Evolutionary conservation across 2,113 vertebrate species (phyloP).

Genomic region (Paedocypris sp.): DNA sequence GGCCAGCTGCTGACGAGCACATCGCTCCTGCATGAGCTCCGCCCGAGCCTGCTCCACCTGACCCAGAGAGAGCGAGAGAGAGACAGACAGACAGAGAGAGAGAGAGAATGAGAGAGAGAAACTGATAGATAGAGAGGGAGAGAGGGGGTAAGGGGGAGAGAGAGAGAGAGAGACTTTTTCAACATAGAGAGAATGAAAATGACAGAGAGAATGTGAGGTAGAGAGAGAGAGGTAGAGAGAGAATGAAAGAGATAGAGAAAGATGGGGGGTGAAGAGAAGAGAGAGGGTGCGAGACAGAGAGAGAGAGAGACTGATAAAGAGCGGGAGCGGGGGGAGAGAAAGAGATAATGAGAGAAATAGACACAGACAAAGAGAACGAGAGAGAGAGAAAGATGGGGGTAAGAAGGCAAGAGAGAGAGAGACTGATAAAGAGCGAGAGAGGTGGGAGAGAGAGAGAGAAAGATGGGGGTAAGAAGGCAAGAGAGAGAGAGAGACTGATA

Average conservation of each 20-base stretch:
- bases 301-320: too few relatives aligned
- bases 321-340: too few relatives aligned
- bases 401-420: constrained; percentile 16
- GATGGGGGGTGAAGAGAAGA: too few relatives aligned
- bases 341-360: constrained; percentile 10
- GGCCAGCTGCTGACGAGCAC: constrained; percentile 77
- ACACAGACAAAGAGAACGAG: constrained; percentile 1
- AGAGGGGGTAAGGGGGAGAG: too few relatives aligned
- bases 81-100: constrained; percentile 6
- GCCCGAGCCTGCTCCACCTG: constrained; percentile 84
- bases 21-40: constrained; percentile 82
- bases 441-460: constrained; percentile 13
- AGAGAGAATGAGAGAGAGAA: neutral
- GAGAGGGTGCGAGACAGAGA: neutral
- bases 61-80: constrained; percentile 17
- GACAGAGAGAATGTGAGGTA: neutral
- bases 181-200: neutral
- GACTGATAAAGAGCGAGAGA: constrained; percentile 16
- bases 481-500: too few relatives aligned
- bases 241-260: neutral
- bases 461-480: too few relatives aligned
- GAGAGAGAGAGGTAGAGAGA: neutral
- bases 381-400: constrained; percentile 11
- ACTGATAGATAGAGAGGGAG: neutral
- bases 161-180: constrained; percentile 50